Evolutionary conservation across 2,888 invertebrate species (phyloP).

Genomic region (Drosophila vallismaia): DNA sequence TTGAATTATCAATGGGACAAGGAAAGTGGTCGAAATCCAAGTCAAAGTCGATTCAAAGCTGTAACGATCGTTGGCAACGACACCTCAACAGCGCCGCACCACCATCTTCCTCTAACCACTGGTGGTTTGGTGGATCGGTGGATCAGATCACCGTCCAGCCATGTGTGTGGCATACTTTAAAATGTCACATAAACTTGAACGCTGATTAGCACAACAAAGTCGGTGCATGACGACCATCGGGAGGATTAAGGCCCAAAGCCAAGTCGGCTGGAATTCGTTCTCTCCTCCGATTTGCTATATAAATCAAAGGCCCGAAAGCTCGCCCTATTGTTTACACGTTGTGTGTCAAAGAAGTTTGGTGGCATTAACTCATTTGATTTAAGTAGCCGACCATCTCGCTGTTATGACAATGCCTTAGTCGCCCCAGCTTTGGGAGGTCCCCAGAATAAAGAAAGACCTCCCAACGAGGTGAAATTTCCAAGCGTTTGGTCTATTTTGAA

Average conservation of each 20-base stretch:
- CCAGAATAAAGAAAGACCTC: conserved; percentile 16
- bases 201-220: conserved; percentile 80
- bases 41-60: conserved; percentile 30
- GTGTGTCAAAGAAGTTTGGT: conserved; percentile 66
- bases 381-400: conserved; percentile 54
- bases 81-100: conserved; percentile 75
- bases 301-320: conserved; percentile 68
- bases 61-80: conserved; percentile 63
- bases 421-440: conserved; percentile 54
- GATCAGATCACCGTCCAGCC: conserved; percentile 28
- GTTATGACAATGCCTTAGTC: conserved; percentile 60
- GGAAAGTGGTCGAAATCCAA: conserved; percentile 47
- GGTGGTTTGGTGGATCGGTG: not conserved
- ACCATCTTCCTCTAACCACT: conserved; percentile 22
- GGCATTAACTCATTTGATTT: conserved; percentile 74
- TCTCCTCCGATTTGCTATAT: conserved; percentile 50
- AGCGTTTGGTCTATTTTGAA: not conserved
- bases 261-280: conserved; percentile 21
- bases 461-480: conserved; percentile 31
- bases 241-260: conserved; percentile 55
- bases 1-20: conserved; percentile 75
- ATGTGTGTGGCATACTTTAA: conserved; percentile 78
- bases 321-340: conserved; percentile 69
- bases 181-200: conserved; percentile 80
- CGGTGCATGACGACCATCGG: conserved; percentile 42